Conservation (phyloP, 2,113 vertebrate genomes). For the Nothobranchius furzeri region DNA sequence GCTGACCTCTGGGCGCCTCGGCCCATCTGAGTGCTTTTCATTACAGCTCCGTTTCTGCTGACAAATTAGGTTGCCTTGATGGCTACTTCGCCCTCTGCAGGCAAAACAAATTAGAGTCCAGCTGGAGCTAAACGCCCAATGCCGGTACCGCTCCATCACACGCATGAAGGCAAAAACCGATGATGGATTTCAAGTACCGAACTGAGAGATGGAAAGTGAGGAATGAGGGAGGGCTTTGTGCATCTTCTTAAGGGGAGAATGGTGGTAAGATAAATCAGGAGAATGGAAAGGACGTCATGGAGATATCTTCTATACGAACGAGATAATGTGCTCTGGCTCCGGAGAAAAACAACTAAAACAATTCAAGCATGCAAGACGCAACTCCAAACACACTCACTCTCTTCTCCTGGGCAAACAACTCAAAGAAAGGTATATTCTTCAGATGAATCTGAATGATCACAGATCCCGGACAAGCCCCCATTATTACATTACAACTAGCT, state of each 20-base stretch:
- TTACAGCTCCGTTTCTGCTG: conserved; percentile 49
- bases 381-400: neutral
- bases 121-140: conserved; percentile 36
- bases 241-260: conserved; percentile 18
- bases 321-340: neutral
- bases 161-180: conserved; percentile 49
- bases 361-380: neutral
- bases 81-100: conserved; percentile 42
- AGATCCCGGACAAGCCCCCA: no score
- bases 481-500: no score
- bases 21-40: conserved; percentile 61
- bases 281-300: conserved; percentile 1
- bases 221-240: conserved; percentile 10
- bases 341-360: conserved; percentile 1
- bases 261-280: conserved; percentile 16
- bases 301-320: conserved; percentile 2
- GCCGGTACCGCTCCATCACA: conserved; percentile 34
- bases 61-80: conserved; percentile 47
- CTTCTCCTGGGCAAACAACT: conserved; percentile 2
- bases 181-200: conserved; percentile 38
- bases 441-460: no score
- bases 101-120: conserved; percentile 60
- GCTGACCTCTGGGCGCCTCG: conserved; percentile 55
- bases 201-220: conserved; percentile 18
- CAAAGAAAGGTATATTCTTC: no score